Evolutionary conservation across 1,140 invertebrate genomes (phyloP).

Genomic region (Scaptomyza hsui): DNA sequence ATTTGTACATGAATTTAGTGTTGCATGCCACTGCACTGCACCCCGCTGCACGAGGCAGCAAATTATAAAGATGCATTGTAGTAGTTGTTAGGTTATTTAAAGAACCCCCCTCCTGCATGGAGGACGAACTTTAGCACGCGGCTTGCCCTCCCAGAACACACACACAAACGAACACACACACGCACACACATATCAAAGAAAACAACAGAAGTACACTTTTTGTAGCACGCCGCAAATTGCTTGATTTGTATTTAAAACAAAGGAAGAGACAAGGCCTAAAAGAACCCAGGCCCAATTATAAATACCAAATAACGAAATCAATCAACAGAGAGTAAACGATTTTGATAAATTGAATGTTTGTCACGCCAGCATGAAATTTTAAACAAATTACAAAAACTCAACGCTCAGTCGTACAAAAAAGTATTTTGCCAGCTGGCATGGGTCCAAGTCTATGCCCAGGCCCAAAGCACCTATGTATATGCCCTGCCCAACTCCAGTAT

Average conservation of each 20-base stretch:
- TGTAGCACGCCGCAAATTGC: conserved; percentile 66
- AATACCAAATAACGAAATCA: conserved; percentile 9
- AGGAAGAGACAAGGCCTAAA: conserved; percentile 36
- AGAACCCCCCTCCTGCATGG: conserved; percentile 5
- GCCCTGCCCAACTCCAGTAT: conserved; percentile 13
- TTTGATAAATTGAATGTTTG: conserved; percentile 43
- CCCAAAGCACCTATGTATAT: conserved; percentile 18
- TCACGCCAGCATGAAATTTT: conserved; percentile 39
- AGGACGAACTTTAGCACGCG: conserved; percentile 34
- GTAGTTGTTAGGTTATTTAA: conserved; percentile 28
- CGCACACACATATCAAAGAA: not conserved
- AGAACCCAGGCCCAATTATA: conserved; percentile 29
- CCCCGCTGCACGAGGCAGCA: conserved; percentile 15
- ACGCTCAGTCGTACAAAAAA: conserved; percentile 15
- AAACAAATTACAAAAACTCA: conserved; percentile 21
- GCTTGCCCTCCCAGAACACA: conserved; percentile 30
- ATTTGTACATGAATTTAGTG: conserved; percentile 75
- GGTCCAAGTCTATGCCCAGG: conserved; percentile 41
- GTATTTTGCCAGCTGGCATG: conserved; percentile 47
- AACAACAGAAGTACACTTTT: conserved; percentile 43
- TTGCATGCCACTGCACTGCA: conserved; percentile 55
- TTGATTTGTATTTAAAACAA: conserved; percentile 59
- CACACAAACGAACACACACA: conserved; percentile 37
- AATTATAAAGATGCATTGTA: conserved; percentile 20
- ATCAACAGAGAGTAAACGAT: conserved; percentile 27